Conservation (phyloP, 2,888 invertebrate genomes). For the Limnephilus marmoratus region DNA sequence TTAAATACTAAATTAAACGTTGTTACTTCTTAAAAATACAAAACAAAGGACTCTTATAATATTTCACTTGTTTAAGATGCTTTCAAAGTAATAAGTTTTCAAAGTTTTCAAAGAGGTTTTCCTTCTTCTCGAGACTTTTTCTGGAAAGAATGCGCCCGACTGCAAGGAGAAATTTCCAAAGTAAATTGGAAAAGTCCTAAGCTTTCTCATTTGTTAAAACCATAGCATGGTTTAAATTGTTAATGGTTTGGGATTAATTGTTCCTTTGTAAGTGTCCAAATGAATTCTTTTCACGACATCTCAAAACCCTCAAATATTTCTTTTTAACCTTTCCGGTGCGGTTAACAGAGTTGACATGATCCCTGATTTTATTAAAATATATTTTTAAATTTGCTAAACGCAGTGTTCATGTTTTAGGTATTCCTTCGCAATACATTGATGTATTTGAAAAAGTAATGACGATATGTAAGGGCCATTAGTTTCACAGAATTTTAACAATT, state of each 20-base stretch:
- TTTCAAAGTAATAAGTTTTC: constrained; percentile 2
- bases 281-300: constrained; percentile 23
- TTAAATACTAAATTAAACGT: neutral
- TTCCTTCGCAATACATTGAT: no score
- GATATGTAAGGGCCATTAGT: no score
- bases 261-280: constrained; percentile 39
- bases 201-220: constrained; percentile 40
- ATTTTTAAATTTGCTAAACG: no score
- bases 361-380: no score
- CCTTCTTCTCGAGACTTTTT: constrained; percentile 20
- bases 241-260: constrained; percentile 39
- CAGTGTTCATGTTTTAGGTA: no score
- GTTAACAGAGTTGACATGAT: no score
- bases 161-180: constrained; percentile 24
- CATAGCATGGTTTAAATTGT: constrained; percentile 39
- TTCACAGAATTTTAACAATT: no score
- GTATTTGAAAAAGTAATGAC: no score
- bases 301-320: neutral
- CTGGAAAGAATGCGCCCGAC: constrained; percentile 5
- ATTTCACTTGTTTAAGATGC: neutral
- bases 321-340: neutral
- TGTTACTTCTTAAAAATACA: neutral
- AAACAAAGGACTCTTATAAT: neutral
- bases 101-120: constrained; percentile 36
- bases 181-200: constrained; percentile 53